Conservation (phyloP, 35 echinoderm and acorn worm genomes). For the Heliocidaris tuberculata region DNA sequence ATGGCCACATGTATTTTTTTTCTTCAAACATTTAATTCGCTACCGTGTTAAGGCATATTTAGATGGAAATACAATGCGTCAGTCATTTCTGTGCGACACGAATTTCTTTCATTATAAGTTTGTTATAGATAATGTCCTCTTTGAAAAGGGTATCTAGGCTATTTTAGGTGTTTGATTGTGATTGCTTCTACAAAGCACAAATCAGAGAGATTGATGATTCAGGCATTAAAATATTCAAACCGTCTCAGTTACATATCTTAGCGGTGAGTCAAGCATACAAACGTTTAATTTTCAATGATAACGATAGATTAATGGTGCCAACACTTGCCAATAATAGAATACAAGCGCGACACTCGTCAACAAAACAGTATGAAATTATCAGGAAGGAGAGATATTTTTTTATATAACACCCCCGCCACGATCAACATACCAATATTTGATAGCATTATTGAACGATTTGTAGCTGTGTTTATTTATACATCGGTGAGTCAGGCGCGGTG, state of each 20-base stretch:
- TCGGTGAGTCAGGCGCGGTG: not conserved
- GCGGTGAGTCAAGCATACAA: not conserved
- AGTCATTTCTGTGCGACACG: not conserved
- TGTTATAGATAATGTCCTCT: not conserved
- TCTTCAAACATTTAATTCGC: too few species aligned
- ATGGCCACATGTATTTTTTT: not conserved
- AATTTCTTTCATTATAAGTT: not conserved
- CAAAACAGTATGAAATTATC: not conserved
- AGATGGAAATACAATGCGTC: not conserved
- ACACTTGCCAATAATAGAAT: not conserved
- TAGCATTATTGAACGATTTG: not conserved
- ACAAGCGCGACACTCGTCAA: not conserved
- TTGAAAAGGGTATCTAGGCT: not conserved
- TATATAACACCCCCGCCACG: not conserved
- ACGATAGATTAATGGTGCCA: slow-evolving; percentile 1
- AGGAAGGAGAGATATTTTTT: not conserved
- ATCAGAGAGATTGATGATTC: not conserved
- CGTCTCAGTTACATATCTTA: not conserved
- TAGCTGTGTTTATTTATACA: not conserved
- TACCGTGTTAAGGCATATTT: too few species aligned
- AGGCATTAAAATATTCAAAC: not conserved
- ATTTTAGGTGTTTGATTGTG: not conserved
- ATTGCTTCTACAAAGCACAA: not conserved
- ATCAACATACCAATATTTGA: not conserved
- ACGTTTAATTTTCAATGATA: not conserved